Conservation (phyloP, 92 coral and sea anemone genomes). For the Zoanthus solanderi region DNA sequence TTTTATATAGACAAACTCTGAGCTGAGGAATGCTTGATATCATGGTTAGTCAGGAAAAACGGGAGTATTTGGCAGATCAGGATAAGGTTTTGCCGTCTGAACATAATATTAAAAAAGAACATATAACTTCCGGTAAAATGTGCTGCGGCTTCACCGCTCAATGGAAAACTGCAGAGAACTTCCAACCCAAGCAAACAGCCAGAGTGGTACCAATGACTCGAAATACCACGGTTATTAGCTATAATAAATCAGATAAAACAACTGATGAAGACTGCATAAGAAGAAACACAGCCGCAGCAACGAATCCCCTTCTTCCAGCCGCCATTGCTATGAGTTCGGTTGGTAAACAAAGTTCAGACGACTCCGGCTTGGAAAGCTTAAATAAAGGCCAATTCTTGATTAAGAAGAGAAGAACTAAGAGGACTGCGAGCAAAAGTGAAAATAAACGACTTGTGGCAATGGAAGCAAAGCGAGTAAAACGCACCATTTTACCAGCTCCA, state of each 20-base stretch:
- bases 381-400: background rate
- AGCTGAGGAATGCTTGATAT: slow-evolving; percentile 17
- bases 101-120: background rate
- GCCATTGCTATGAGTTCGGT: slow-evolving; percentile 6
- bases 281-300: background rate
- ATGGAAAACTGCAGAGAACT: slow-evolving; percentile 44
- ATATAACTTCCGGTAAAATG: slow-evolving; percentile 5
- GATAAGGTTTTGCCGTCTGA: background rate
- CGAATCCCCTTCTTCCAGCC: background rate
- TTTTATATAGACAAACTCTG: background rate
- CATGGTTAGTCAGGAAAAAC: slow-evolving; percentile 35
- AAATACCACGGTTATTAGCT: slow-evolving; percentile 31
- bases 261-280: slow-evolving; percentile 3
- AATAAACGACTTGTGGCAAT: background rate
- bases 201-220: slow-evolving; percentile 87
- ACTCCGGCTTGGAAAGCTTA: background rate
- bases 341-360: background rate
- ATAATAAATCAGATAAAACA: slow-evolving; percentile 5
- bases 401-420: slow-evolving; percentile 7
- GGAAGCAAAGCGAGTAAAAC: slow-evolving; percentile 6
- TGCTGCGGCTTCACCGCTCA: background rate
- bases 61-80: background rate
- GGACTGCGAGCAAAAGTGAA: slow-evolving; percentile 5
- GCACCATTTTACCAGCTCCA: slow-evolving; percentile 27
- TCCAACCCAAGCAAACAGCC: slow-evolving; percentile 78